Evolutionary conservation across 2,888 invertebrate species (phyloP).

Genomic region (Ptychoptera contaminata): DNA sequence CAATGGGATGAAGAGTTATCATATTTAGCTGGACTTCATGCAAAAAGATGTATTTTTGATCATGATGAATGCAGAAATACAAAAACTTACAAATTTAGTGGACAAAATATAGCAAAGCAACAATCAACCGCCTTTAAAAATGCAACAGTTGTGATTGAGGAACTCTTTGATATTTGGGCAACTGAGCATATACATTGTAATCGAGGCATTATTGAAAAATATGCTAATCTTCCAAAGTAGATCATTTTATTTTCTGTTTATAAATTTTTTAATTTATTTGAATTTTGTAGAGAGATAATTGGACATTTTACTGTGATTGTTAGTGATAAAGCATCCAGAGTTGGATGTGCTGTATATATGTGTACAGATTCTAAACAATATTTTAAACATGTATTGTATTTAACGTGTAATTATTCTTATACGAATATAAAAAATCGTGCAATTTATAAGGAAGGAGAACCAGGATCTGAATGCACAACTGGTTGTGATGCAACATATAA

Average conservation of each 20-base stretch:
- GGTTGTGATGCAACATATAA: too few relatives aligned
- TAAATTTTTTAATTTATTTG: too few relatives aligned
- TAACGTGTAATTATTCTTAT: too few relatives aligned
- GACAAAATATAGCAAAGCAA: not conserved
- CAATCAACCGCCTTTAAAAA: not conserved
- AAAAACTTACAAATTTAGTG: not conserved
- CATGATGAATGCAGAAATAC: constrained; percentile 1
- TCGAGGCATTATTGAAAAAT: too few relatives aligned
- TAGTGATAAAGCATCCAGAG: not conserved
- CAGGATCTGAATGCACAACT: too few relatives aligned
- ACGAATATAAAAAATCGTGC: too few relatives aligned
- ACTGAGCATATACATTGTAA: not conserved
- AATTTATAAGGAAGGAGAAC: too few relatives aligned
- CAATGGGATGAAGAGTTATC: too few relatives aligned
- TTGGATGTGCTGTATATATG: not conserved
- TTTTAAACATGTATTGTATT: too few relatives aligned
- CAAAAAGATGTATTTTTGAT: not conserved
- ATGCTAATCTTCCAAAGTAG: too few relatives aligned
- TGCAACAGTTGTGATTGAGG: not conserved
- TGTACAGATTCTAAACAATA: too few relatives aligned
- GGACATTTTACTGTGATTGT: not conserved
- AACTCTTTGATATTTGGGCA: not conserved
- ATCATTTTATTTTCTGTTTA: too few relatives aligned
- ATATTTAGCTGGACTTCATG: not conserved
- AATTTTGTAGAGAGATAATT: not conserved